Conservation (phyloP, 92 coral and sea anemone genomes). For the Diadumene lineata region DNA sequence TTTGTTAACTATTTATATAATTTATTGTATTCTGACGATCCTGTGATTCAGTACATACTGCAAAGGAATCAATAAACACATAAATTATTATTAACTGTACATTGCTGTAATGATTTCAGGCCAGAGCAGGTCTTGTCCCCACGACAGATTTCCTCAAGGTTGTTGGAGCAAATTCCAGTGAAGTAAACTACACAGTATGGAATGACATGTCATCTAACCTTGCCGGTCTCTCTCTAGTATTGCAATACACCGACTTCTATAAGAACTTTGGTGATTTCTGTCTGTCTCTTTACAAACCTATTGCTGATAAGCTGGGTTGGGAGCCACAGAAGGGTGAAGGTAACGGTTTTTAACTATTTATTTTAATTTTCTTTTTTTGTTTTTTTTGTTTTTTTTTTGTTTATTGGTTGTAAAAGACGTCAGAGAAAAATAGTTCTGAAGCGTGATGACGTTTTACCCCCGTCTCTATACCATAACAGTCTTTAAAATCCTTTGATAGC, state of each 20-base stretch:
- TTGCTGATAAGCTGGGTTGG: constrained; percentile 87
- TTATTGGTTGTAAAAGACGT: too few species aligned
- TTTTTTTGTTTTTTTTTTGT: too few species aligned
- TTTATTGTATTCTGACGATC: too few species aligned
- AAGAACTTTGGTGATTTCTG: constrained; percentile 67
- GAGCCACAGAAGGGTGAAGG: constrained; percentile 82
- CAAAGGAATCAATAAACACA: too few species aligned
- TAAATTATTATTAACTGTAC: too few species aligned
- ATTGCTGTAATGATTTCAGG: constrained; percentile 49
- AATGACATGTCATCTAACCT: constrained; percentile 81
- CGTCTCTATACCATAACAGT: too few species aligned
- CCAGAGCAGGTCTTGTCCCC: constrained; percentile 85
- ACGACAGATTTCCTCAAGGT: constrained; percentile 83
- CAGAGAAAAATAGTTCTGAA: too few species aligned
- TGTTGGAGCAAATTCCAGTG: constrained; percentile 78
- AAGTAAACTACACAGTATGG: constrained; percentile 95
- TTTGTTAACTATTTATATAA: too few species aligned
- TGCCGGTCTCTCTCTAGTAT: constrained; percentile 59
- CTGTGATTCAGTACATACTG: neutral
- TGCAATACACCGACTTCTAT: constrained; percentile 87
- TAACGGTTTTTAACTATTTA: too few species aligned
- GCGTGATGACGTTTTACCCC: too few species aligned
- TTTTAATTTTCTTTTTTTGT: too few species aligned
- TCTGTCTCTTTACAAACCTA: constrained; percentile 74
- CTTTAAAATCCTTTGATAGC: too few species aligned